Evolutionary conservation across 2,888 invertebrate species (phyloP), one percentile per base, ranked within the genome.

Genomic region (Diogma glabrata): DNA sequence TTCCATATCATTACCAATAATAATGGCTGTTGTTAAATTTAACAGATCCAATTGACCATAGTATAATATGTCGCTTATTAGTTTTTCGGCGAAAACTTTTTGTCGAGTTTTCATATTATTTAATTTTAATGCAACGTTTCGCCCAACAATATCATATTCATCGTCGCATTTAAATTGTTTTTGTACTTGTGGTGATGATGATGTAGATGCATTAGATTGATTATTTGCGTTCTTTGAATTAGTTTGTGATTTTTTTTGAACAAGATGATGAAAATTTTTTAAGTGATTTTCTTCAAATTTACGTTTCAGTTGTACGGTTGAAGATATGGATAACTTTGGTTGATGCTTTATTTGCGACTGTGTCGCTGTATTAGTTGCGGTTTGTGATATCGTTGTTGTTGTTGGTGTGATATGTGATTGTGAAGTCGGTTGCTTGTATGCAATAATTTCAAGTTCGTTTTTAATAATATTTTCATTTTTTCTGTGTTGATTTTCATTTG

Each of bases 1-100:
- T 14, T 43, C 43, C n/a, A 43, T 22, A 43, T 43, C 43, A 43
- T 43, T 23, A 6, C 43, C 43, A 43, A 43, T 43, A 22, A 43
- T 43, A 23, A 67, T 67, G 51, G 63, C 60, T 17, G 67, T 67
- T 20, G 61, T 63, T 22, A 66, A 64, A 52, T 67, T 67, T 55
- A 67, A 62, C 55, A 67, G 67, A 53, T 65, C 67, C 53, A 67
- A 65, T 51, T 67, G 67, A 1, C 67, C 67, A 53, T 62, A 67
- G 54, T 64, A 67, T 51, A 67, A 61, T 53, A 67, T 67, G 59
- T 67, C 67, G 52, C 67, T 63, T 52, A 67, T 67, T 14, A 67
- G 62, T 53, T 67, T 67, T 58, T 67, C 67, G 52, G 67, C 67
- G 46, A 67, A 67, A 52, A 67, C 67, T 53, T 67, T 60, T 55